Evolutionary conservation across 2,797 vertebrate species (phyloP).

Genomic region (Geotria australis): DNA sequence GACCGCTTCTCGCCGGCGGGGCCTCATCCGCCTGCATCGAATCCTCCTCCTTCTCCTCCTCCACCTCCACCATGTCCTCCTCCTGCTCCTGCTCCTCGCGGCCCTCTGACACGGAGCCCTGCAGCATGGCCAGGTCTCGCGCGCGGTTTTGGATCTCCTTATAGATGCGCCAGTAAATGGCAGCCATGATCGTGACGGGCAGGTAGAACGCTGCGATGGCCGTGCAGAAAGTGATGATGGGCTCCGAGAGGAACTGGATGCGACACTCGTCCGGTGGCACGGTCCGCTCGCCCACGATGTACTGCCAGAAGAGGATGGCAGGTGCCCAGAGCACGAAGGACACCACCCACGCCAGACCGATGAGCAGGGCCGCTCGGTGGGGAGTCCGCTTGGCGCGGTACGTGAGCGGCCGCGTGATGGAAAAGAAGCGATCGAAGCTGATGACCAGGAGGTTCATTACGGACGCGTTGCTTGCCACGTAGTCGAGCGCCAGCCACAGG

Average conservation of each 20-base stretch:
- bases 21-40: too few species aligned
- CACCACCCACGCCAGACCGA: conserved; percentile 77
- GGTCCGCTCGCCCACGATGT: conserved; percentile 78
- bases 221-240: conserved; percentile 80
- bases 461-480: conserved; percentile 87
- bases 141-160: conserved; percentile 82
- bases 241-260: conserved; percentile 90
- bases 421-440: conserved; percentile 94
- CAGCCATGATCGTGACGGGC: conserved; percentile 86
- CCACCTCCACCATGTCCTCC: too few species aligned
- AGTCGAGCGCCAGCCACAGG: conserved; percentile 79
- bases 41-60: too few species aligned
- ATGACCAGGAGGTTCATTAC: conserved; percentile 95
- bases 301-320: conserved; percentile 88
- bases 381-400: conserved; percentile 84
- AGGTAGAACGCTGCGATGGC: conserved; percentile 94
- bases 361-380: conserved; percentile 67
- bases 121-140: conserved; percentile 77
- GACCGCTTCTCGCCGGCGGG: too few species aligned
- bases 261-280: conserved; percentile 65
- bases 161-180: conserved; percentile 88
- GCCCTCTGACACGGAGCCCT: conserved; percentile 26
- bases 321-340: conserved; percentile 86
- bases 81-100: too few species aligned
- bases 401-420: conserved; percentile 76